Evolutionary conservation across 2,113 vertebrate species (phyloP).

Genomic region (Dasyurus viverrinus): DNA sequence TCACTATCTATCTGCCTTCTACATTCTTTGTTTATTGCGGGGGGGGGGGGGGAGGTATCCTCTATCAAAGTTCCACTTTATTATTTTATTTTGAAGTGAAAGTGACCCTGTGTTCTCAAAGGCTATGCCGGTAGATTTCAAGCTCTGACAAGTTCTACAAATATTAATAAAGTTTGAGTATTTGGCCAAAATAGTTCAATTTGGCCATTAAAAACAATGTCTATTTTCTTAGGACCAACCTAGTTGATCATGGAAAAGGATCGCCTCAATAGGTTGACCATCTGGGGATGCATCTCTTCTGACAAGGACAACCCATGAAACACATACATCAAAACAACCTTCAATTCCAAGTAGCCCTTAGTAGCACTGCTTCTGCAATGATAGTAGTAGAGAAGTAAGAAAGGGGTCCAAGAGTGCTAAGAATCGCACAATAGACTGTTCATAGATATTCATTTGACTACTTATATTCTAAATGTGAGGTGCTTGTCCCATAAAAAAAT

Average conservation of each 20-base stretch:
- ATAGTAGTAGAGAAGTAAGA: background rate
- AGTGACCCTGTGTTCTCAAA: background rate
- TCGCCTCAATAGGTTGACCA: background rate
- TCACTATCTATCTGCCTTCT: background rate
- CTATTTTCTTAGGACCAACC: background rate
- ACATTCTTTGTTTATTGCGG: background rate
- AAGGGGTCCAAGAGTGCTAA: background rate
- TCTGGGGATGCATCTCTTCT: background rate
- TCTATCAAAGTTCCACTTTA: background rate
- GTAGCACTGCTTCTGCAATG: background rate
- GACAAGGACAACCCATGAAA: background rate
- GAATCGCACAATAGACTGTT: background rate
- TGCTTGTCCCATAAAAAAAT: background rate
- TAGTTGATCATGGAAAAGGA: background rate
- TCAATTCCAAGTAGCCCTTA: background rate
- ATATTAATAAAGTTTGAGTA: background rate
- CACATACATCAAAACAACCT: background rate
- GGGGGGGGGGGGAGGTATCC: accelerated
- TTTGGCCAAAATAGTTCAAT: too few species aligned
- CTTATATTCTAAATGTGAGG: background rate
- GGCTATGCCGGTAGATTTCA: background rate
- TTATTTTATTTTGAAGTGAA: background rate
- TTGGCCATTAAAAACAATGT: background rate
- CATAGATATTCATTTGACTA: background rate
- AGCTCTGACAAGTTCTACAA: background rate